Conservation (phyloP, 2,888 invertebrate species). For the Magallana nippona region DNA sequence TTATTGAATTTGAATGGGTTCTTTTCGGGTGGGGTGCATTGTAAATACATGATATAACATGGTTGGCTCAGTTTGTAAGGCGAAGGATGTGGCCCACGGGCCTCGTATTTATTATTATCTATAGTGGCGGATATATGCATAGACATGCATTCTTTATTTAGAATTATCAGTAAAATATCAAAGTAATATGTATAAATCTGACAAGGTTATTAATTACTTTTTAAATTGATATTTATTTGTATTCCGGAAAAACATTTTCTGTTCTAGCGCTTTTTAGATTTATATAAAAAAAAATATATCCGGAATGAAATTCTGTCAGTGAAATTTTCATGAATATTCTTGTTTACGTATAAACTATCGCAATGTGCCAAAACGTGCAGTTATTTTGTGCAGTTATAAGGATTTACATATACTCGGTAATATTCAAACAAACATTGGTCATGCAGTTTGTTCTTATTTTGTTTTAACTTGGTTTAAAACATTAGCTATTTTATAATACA, state of each 20-base stretch:
- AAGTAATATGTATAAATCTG: background rate
- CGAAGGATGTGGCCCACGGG: too few species aligned
- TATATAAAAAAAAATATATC: background rate
- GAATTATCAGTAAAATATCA: background rate
- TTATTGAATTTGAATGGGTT: too few species aligned
- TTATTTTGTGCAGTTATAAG: slow-evolving; percentile 72
- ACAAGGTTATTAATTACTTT: too few species aligned
- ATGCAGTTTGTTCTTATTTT: background rate
- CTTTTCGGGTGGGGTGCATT: too few species aligned
- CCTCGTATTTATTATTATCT: too few species aligned
- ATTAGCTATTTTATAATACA: background rate
- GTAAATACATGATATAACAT: too few species aligned
- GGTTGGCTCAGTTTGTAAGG: too few species aligned
- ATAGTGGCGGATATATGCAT: too few species aligned
- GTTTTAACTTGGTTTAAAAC: background rate
- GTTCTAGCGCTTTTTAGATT: background rate
- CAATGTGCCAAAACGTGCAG: slow-evolving; percentile 73
- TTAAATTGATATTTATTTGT: background rate
- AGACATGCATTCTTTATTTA: too few species aligned
- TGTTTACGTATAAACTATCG: background rate
- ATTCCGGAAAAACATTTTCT: background rate
- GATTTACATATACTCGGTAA: slow-evolving; percentile 73
- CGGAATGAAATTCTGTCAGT: background rate
- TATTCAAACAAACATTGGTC: slow-evolving; percentile 34
- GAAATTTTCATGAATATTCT: background rate